These are phyloP conservation scores for Aporrectodea caliginosa DNA, from an alignment of 1,140 invertebrate genomes.

Conservation along the genomic window DNA sequence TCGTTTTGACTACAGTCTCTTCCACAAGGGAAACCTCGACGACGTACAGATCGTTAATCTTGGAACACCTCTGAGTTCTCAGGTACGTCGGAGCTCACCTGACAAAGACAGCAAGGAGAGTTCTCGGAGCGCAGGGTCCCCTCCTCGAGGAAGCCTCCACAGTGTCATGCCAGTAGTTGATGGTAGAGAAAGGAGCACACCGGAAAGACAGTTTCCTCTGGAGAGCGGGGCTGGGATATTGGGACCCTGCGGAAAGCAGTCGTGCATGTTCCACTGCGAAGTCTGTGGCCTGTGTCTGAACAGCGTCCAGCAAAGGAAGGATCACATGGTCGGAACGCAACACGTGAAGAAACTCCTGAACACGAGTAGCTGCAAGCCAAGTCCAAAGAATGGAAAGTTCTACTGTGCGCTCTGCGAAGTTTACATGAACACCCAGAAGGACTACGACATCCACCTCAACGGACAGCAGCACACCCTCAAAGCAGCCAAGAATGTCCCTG, in stretches of 20 bases:
- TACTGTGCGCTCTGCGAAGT: neutral
- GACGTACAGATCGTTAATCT: too few species aligned
- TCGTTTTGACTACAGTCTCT: too few species aligned
- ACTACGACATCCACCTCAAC: neutral
- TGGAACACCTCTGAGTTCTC: too few species aligned
- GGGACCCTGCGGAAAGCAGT: neutral
- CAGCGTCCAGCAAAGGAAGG: neutral
- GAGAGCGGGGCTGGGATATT: neutral
- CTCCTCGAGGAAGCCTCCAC: too few species aligned
- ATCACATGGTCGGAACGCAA: neutral
- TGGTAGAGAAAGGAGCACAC: neutral
- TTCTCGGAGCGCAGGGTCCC: neutral
- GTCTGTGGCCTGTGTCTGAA: neutral
- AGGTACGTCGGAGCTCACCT: too few species aligned
- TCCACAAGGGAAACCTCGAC: too few species aligned
- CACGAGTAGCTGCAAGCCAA: neutral
- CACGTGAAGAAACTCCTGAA: neutral
- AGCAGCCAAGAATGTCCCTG: neutral
- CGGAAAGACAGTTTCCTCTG: neutral
- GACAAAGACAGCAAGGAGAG: too few species aligned
- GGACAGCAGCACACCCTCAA: neutral
- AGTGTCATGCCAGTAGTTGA: neutral
- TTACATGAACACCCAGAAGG: neutral
- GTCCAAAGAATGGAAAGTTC: neutral
- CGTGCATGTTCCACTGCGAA: neutral